Conservation (phyloP, 2,797 vertebrate species). For the Percopsis omiscomaycus region DNA sequence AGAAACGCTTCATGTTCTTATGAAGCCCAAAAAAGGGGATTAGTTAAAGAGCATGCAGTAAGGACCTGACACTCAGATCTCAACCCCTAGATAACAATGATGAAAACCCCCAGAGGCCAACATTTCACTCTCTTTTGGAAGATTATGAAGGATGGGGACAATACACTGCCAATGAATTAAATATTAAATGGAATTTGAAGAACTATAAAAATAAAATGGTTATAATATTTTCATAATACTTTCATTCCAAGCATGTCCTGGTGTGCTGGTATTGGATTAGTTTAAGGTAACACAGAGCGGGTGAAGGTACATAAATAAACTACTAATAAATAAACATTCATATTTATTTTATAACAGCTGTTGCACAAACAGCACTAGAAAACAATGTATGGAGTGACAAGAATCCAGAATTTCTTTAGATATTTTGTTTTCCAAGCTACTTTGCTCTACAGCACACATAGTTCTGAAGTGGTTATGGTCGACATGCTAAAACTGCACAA, state of each 20-base stretch:
- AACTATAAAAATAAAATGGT: conserved; percentile 59
- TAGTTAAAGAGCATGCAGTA: conserved; percentile 76
- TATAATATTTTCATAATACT: conserved; percentile 61
- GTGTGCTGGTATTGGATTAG: conserved; percentile 65
- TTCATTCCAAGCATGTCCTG: conserved; percentile 36
- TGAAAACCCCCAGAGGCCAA: conserved; percentile 46
- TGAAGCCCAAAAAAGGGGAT: conserved; percentile 68
- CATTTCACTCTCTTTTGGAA: conserved; percentile 62
- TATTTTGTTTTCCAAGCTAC: no score
- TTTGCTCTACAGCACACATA: no score
- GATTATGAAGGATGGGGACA: conserved; percentile 65
- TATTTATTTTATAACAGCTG: no score
- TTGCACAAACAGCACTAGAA: no score
- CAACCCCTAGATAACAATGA: conserved; percentile 68
- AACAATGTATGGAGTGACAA: no score
- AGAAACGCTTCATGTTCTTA: conserved; percentile 69
- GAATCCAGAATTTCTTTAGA: no score
- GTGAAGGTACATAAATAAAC: no score
- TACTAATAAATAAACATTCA: no score
- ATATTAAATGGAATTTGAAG: conserved; percentile 63
- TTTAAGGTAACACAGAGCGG: not conserved
- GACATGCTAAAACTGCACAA: no score
- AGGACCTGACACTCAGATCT: conserved; percentile 75
- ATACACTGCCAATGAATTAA: conserved; percentile 65
- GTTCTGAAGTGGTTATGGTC: no score